Base-by-base conservation (phyloP, 2,888 invertebrate genomes). In the Limulus polyphemus region DNA sequence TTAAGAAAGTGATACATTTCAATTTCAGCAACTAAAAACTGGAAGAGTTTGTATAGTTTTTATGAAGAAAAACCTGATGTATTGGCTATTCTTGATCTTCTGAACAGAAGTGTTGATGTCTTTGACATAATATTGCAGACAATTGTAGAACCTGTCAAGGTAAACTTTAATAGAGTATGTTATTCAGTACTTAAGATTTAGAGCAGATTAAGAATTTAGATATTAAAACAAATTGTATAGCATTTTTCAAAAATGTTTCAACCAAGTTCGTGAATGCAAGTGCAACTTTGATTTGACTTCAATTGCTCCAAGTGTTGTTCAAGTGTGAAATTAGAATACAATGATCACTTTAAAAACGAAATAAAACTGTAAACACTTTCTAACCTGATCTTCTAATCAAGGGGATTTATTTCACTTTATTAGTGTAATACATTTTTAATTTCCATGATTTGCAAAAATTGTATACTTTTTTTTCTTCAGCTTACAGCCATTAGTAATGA, bases 41-140 rank as follows among this genome's bases (percentile, higher is more conserved):
- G 52, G 52, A 17, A 13, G 17, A 52, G 17, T 52, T 14, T 52
- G 52, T 13, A 52, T 12, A 17, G 17, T 16, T 52, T 52, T 16
- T 52, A 52, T 52, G 14, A 14, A 12, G 52, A 52, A 52, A 52
- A 52, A 16, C 16, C 14, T 16, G 16, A 14, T 11, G 52, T 52
- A 11, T 11, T 52, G 14, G 11, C 52, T 11, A 52, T 52, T 52
- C 17, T 52, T 16, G 17, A 52, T 52, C 14, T 52, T 17, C 14
- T 52, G 52, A 52, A 52, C 17, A 52, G 52, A 16, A 52, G 52
- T n/a, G 17, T 52, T n/a, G 52, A 52, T 52, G 14, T 52, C 14
- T 14, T n/a, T 52, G 16, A 52, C 2, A 52, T 52, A 17, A 10
- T 52, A 11, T 13, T 52, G 52, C 11, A 52, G 11, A 52, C 52